Conservation (phyloP, 2,113 vertebrate genomes). For the Grammomys surdaster region DNA sequence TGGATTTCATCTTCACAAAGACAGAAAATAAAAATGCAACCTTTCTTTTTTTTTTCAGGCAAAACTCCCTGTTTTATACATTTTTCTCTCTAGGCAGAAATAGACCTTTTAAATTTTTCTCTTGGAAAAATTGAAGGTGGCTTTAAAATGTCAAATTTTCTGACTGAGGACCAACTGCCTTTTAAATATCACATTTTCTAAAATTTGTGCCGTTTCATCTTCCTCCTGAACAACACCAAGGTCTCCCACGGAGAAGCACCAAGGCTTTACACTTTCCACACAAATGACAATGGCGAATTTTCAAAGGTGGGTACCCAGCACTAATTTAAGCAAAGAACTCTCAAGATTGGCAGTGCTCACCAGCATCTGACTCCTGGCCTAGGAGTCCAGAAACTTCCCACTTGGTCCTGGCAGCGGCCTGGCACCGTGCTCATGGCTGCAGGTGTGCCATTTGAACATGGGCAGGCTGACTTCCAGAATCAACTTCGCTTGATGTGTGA, state of each 20-base stretch:
- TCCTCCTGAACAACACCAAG: not conserved
- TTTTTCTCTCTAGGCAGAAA: conserved; percentile 54
- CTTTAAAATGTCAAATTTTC: conserved; percentile 74
- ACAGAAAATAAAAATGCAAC: not conserved
- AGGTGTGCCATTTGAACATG: fast-evolving
- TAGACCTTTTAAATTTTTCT: conserved; percentile 44
- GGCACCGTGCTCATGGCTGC: fast-evolving
- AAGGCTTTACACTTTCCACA: not conserved
- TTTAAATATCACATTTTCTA: conserved; percentile 55
- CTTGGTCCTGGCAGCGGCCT: fast-evolving
- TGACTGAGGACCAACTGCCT: conserved; percentile 67
- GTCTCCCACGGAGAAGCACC: not conserved
- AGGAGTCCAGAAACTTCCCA: fast-evolving
- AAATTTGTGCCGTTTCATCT: not conserved
- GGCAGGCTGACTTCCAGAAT: too few relatives aligned
- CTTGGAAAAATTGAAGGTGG: conserved; percentile 68
- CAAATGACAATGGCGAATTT: not conserved
- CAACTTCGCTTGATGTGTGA: fast-evolving
- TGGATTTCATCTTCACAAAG: not conserved
- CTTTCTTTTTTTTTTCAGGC: not conserved
- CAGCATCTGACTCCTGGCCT: fast-evolving
- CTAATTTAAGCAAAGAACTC: not conserved
- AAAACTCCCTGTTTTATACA: not conserved
- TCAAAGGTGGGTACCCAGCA: not conserved
- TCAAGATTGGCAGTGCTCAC: fast-evolving